Base-by-base conservation (phyloP, 2,797 vertebrate genomes). In the Spinus pinus region DNA sequence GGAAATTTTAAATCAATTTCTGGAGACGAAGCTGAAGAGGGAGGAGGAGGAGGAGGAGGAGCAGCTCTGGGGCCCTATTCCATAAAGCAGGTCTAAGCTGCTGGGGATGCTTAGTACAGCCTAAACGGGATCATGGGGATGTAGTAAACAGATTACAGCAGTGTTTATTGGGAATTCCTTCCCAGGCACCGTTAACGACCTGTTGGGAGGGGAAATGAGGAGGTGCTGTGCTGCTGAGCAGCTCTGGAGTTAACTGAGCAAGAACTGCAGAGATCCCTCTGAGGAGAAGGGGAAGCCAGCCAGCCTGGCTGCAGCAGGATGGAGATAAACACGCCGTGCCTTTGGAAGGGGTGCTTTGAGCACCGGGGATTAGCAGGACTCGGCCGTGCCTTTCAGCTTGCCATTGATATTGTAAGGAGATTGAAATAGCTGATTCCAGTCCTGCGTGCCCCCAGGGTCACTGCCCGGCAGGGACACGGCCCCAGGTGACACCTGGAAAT, bases 351-450 rank as follows among this genome's bases (percentile, higher is more conserved):
- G 3, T n/a, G 60, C 86, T 93, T 92, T 64, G 70, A 75, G 88
- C 81, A 6, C 3, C 2, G 61, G 73, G 88, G 81, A 92, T 95
- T 94, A 94, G 71, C 21, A 39, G 67, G 49, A 41, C 7, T 90
- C 53, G 94, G 91, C 84, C 79, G 94, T 33, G 73, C 58, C 92
- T 83, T 88, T 85, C 84, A 94, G 69, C 56, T 92, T 79, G 94
- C 91, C 84, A 94, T 18, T 71, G 90, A 94, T 95, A 92, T 41
- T 18, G 74, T 73, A 94, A 87, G 41, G 79, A 93, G 86, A 69
- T 95, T 89, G 56, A 91, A 93, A 92, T 84, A 95, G 95, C 73
- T 81, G 72, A 70, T 57, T 81, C 27, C 75, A 30, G 47, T 47
- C 62, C 78, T 70, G n/a, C 18, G 1, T 35, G 39, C 16, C 54